These are phyloP conservation scores for Melanotaenia boesemani DNA, from an alignment of 2,797 vertebrate genomes.

Conservation along the genomic window DNA sequence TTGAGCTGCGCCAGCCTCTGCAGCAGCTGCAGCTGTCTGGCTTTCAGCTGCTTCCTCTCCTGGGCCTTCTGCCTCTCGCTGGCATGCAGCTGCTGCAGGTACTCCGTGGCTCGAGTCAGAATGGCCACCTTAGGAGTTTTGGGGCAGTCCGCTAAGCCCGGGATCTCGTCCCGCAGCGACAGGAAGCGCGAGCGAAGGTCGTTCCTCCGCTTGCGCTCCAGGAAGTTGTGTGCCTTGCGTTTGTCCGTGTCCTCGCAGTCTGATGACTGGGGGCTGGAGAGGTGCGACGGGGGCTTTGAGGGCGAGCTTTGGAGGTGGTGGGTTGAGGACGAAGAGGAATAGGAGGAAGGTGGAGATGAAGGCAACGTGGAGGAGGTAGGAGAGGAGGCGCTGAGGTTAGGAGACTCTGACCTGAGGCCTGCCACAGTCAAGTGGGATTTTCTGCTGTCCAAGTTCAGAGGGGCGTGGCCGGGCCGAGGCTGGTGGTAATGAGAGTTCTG, in stretches of 20 bases:
- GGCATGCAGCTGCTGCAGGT: slow-evolving; percentile 87
- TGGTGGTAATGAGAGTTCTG: slow-evolving; percentile 58
- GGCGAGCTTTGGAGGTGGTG: slow-evolving; percentile 51
- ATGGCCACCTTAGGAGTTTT: slow-evolving; percentile 95
- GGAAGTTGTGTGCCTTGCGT: slow-evolving; percentile 92
- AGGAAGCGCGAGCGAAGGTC: slow-evolving; percentile 92
- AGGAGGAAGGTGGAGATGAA: slow-evolving; percentile 62
- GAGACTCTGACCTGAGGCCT: slow-evolving; percentile 57
- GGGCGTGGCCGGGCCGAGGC: slow-evolving; percentile 66
- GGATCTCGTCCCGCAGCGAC: slow-evolving; percentile 91
- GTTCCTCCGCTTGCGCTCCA: slow-evolving; percentile 92
- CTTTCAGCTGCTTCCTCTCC: slow-evolving; percentile 90
- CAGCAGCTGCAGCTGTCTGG: slow-evolving; percentile 88
- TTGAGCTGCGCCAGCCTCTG: slow-evolving; percentile 90
- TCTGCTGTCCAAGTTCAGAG: slow-evolving; percentile 72
- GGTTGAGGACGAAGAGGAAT: slow-evolving; percentile 40
- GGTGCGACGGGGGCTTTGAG: slow-evolving; percentile 65
- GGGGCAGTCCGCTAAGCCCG: slow-evolving; percentile 87
- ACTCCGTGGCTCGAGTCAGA: slow-evolving; percentile 90
- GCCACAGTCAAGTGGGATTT: slow-evolving; percentile 58
- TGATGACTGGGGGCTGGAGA: slow-evolving; percentile 83
- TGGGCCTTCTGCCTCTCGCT: slow-evolving; percentile 87
- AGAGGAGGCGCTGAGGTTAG: slow-evolving; percentile 61
- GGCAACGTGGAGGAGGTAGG: slow-evolving; percentile 70
- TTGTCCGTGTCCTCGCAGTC: slow-evolving; percentile 94